A percentile compares a stretch with the other conserved stretches of the same genome.
These are phyloP conservation scores for Anser brachyrhynchus DNA, from an alignment of 2,113 vertebrate species.

Conservation along the genomic window DNA sequence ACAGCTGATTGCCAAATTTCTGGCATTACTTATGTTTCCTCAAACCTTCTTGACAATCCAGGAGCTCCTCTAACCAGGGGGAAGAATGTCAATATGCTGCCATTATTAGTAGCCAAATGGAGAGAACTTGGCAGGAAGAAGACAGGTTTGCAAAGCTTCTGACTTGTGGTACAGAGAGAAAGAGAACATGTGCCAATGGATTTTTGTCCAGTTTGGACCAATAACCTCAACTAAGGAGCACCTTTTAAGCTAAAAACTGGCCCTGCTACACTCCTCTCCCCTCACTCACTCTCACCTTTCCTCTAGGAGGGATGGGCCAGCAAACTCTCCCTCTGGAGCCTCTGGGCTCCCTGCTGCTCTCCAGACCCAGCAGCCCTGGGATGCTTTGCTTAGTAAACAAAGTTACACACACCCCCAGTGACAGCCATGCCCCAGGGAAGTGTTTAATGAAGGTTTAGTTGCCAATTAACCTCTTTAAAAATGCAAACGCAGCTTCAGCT, in stretches of 20 bases:
- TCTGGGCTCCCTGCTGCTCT: not conserved
- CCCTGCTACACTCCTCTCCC: not conserved
- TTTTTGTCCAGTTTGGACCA: not conserved
- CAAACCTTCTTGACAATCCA: not conserved
- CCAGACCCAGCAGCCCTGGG: not conserved
- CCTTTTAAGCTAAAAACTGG: not conserved
- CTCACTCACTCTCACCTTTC: not conserved
- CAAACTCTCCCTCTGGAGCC: not conserved
- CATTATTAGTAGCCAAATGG: not conserved
- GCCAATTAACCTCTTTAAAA: not conserved
- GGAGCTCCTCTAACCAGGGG: not conserved
- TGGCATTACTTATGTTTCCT: not conserved
- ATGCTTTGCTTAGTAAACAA: not conserved
- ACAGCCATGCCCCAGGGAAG: not conserved
- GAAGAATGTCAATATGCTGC: not conserved
- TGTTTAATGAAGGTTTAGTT: conserved; percentile 7
- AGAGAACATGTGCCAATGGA: not conserved
- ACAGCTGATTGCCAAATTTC: not conserved
- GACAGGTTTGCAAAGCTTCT: not conserved
- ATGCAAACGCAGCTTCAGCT: conserved; percentile 4
- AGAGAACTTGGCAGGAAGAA: not conserved
- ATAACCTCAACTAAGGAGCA: not conserved
- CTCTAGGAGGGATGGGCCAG: not conserved
- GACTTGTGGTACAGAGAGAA: not conserved
- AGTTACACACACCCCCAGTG: not conserved